Conservation (phyloP, 2,888 invertebrate species). For the Gisinianus flammeolus region DNA sequence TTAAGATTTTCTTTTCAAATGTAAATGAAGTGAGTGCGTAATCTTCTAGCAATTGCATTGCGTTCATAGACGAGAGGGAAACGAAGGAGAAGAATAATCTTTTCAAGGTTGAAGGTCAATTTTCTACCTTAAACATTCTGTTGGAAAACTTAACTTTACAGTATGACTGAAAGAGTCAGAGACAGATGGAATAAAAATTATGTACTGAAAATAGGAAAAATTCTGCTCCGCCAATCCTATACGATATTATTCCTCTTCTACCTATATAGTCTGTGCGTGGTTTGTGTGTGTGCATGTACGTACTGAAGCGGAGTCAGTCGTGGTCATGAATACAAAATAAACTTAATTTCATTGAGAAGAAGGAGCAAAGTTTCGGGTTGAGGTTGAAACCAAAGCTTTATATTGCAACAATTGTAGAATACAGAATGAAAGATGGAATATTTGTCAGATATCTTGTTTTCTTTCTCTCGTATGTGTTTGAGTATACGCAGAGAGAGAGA, state of each 20-base stretch:
- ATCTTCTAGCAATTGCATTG: constrained; percentile 6
- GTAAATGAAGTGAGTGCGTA: constrained; percentile 26
- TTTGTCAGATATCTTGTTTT: too few relatives aligned
- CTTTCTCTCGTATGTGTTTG: too few relatives aligned
- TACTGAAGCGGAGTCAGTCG: neutral
- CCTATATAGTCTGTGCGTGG: neutral
- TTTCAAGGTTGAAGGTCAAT: constrained; percentile 28
- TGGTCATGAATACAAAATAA: constrained; percentile 21
- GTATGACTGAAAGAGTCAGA: neutral
- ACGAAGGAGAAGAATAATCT: neutral
- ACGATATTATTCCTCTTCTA: neutral
- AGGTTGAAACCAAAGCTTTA: neutral
- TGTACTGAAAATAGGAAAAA: neutral
- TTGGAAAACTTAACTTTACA: neutral
- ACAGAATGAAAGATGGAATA: neutral
- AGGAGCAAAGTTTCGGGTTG: neutral
- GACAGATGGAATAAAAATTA: neutral
- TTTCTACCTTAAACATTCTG: constrained; percentile 21
- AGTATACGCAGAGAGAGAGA: neutral
- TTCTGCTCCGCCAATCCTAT: neutral
- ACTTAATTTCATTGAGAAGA: constrained; percentile 24
- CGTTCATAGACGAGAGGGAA: neutral
- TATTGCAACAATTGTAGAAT: neutral
- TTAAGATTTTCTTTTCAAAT: constrained; percentile 25
- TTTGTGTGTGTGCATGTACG: neutral